Evolutionary conservation across 2,113 vertebrate species (phyloP), one percentile per base, ranked within the genome.

Genomic region (Sylvilagus bachmani): DNA sequence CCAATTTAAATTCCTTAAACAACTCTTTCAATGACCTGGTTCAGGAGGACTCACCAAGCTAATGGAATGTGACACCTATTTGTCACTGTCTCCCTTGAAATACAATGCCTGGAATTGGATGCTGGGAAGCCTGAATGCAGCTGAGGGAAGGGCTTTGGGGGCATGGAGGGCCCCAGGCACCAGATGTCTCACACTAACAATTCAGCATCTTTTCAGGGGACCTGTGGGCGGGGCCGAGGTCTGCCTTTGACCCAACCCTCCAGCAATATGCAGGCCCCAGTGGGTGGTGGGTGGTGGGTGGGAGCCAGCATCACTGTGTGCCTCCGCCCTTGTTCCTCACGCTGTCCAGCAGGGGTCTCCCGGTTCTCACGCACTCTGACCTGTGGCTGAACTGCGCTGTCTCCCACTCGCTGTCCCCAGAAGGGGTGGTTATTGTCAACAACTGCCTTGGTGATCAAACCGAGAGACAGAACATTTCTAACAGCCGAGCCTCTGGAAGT

Each of bases 111-210:
- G 4, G 61, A 44, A 10, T 3, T 12, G 31, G 11, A 27, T 1
- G 51, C 49, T 33, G 3, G 33, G 31, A 51, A 14, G 33, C 3
- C 16, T 3, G 19, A 21, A 1, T 0, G 5, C 10, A 10, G 19
- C 3, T 11, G 11, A 71, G 81, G 38, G 38, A 62, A 25, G 53
- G 31, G 33, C n/a, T 25, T 1, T 10, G 10, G 9, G 17, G 1
- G 16, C 6, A 17, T 2, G 10, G 16, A 2, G 6, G 22, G 13
- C 2, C 8, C 21, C 2, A 29, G 1, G 17, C 22, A 17, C 5
- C 31, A 29, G 25, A 33, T 25, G 27, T 29, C 4, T 74, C 7
- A 12, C 5, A 25, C 16, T 31, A n/a, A 8, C 0, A 3, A 22
- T 24, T 70, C 27, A 6, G 13, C 19, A 5, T 33, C 38, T 70